Evolutionary conservation across 2,797 vertebrate species (phyloP), one percentile per base, ranked within the genome.

Genomic region (Notolepis coatsorum): DNA sequence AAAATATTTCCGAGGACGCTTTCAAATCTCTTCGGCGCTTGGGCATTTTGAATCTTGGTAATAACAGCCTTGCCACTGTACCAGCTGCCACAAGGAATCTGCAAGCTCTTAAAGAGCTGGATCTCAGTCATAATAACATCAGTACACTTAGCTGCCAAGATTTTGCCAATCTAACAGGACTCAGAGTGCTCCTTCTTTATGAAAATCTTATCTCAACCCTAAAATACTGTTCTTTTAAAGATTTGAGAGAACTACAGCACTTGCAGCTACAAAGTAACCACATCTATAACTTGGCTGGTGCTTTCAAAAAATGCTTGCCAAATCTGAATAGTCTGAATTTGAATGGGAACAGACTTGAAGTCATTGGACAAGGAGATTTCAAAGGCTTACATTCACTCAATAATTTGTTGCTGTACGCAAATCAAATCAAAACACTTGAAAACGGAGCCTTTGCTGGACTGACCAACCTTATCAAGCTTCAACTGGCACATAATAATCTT

Each of bases 71-170:
- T 3, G 0, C 3, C 3, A 3, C 25, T 0, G 80, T 93, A 12
- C 90, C 90, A 0, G 1, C 8, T 0, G 85, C 80, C 8, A 31
- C 41, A 3, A 81, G 58, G 30, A 50, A 77, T 41, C 57, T 93
- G 28, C 24, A 46, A 2, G 72, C 25, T 1, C 80, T 93, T n/a
- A 1, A 6, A 7, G 35, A 75, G 33, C 57, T 94, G 58, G 71
- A 92, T 59, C 82, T 93, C 18, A 91, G 73, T 68, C 65, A 4
- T 25, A 93, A 91, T 41, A 45, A 33, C 0, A 89, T 94, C 12
- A 49, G 1, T 6, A n/a, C 12, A 0, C 65, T 93, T 0, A 7
- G 0, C 1, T 78, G 80, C 45, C 3, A 66, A 0, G 84, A 91
- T 71, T 91, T 93, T 8, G 31, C 66, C 30, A 80, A 84, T 38